phyloP scores from a whole-genome alignment of 1,140 invertebrate genomes.

The Steinernema feltiae region DNA sequence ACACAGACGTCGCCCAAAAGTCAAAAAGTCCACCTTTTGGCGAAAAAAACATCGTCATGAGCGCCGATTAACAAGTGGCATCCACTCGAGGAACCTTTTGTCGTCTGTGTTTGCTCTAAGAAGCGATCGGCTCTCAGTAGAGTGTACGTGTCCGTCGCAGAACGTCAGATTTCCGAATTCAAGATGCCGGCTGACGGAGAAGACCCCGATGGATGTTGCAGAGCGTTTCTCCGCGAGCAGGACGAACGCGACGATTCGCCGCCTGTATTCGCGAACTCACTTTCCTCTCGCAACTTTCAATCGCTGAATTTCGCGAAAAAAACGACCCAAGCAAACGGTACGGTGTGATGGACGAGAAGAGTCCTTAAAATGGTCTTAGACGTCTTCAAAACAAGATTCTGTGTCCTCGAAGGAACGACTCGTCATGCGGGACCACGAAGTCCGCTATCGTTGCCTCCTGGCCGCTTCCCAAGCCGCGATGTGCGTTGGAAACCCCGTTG shows the following conservation, averaged over 20 bases:
- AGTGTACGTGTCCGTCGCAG: too few species aligned
- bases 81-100: not conserved
- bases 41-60: not conserved
- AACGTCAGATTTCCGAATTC: too few species aligned
- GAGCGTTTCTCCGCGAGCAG: not conserved
- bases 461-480: not conserved
- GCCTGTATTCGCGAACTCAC: not conserved
- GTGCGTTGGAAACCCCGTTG: not conserved
- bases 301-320: not conserved
- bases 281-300: not conserved
- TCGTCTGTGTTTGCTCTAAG: not conserved
- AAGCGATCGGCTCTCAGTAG: too few species aligned
- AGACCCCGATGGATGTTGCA: not conserved
- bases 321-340: not conserved
- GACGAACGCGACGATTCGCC: not conserved
- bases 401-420: not conserved
- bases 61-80: not conserved
- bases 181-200: not conserved
- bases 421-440: not conserved
- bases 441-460: not conserved
- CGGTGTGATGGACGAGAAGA: not conserved
- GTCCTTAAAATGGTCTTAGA: not conserved
- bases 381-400: not conserved
- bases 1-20: too few species aligned
- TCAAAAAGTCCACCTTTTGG: too few species aligned